Evolutionary conservation across 2,113 vertebrate genomes (phyloP).

Genomic region (Sardina pilchardus): DNA sequence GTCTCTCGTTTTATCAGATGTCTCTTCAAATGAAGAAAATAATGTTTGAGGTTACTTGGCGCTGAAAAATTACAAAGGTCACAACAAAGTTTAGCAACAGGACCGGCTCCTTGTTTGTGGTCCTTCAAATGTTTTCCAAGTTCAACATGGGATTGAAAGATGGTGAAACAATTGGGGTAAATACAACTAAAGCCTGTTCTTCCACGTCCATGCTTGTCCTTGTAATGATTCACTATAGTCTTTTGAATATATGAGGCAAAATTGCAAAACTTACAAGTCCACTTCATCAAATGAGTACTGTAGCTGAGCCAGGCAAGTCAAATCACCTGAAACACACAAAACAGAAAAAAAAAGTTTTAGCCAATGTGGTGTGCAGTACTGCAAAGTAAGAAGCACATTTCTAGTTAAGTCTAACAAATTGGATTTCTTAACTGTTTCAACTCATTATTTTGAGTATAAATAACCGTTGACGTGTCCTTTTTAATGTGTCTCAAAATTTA

Average conservation of each 20-base stretch:
- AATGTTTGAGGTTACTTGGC: constrained; percentile 29
- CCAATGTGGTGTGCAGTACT: too few species aligned
- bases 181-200: constrained; percentile 34
- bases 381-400: too few species aligned
- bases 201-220: constrained; percentile 17
- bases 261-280: constrained; percentile 35
- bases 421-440: too few species aligned
- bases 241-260: constrained; percentile 20
- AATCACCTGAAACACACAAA: too few species aligned
- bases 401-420: too few species aligned
- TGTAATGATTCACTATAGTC: constrained; percentile 23
- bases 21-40: constrained; percentile 35
- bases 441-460: too few species aligned
- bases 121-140: constrained; percentile 28
- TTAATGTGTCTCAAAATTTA: too few species aligned
- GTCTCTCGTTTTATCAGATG: constrained; percentile 29
- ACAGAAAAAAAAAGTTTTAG: too few species aligned
- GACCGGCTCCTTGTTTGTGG: constrained; percentile 16
- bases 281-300: background rate
- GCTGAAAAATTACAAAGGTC: constrained; percentile 30
- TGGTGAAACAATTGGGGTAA: constrained; percentile 32
- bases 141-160: constrained; percentile 34
- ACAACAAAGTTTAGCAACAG: constrained; percentile 25
- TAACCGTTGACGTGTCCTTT: too few species aligned
- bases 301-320: too few species aligned